phyloP scores from a whole-genome alignment of 1,140 invertebrate species.

The Acyrthosiphon pisum region DNA sequence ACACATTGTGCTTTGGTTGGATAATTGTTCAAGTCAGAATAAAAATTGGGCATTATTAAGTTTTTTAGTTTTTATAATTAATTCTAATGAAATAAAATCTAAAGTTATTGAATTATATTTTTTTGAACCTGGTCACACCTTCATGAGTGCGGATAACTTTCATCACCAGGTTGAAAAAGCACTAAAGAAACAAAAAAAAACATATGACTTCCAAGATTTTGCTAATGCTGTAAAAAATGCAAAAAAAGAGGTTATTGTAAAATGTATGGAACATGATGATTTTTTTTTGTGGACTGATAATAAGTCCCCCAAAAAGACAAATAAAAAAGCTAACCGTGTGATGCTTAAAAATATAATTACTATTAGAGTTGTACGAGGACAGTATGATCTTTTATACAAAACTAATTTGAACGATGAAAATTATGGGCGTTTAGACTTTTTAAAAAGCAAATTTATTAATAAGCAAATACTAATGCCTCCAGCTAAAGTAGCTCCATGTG shows the following conservation, averaged over 20 bases:
- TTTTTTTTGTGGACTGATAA: conserved; percentile 12
- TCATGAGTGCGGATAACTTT: background rate
- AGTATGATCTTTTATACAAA: background rate
- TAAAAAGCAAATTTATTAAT: no score
- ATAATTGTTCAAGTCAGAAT: conserved; percentile 3
- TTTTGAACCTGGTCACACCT: background rate
- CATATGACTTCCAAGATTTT: background rate
- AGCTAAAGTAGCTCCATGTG: background rate
- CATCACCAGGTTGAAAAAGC: background rate
- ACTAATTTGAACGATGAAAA: background rate
- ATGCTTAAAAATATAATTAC: background rate
- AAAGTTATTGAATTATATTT: background rate
- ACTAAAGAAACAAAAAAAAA: background rate
- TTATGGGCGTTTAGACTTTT: background rate
- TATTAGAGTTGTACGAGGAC: background rate
- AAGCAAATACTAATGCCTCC: background rate
- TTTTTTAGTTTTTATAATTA: conserved; percentile 16
- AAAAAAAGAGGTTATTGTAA: background rate
- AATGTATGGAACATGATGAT: background rate
- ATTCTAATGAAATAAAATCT: background rate
- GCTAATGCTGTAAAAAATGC: background rate
- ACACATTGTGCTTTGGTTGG: no score
- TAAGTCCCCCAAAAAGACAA: background rate
- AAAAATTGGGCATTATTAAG: background rate
- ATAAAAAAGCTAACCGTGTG: background rate